Evolutionary conservation across 92 coral and sea anemone genomes (phyloP).

Genomic region (Actinostola sp.): DNA sequence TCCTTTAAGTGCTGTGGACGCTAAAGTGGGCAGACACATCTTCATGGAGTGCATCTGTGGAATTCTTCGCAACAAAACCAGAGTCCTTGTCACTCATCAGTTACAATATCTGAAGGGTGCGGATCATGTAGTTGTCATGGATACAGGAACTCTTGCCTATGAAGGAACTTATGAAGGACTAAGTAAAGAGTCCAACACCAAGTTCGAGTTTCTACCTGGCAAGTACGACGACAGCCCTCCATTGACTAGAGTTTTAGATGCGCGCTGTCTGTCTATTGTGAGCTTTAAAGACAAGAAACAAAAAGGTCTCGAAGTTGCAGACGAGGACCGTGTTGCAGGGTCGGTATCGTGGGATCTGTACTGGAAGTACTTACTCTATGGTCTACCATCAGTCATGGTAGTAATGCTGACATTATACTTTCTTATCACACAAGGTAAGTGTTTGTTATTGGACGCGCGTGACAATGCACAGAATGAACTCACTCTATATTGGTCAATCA

Average conservation of each 20-base stretch:
- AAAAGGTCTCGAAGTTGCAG: slow-evolving; percentile 41
- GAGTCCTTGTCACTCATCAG: slow-evolving; percentile 47
- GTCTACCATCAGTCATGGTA: slow-evolving; percentile 25
- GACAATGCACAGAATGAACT: too few species aligned
- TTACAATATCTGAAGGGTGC: slow-evolving; percentile 46
- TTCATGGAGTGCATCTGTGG: slow-evolving; percentile 41
- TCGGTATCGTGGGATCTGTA: slow-evolving; percentile 45
- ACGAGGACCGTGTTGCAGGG: slow-evolving; percentile 40
- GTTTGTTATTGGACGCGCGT: too few species aligned
- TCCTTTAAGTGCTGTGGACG: slow-evolving; percentile 48
- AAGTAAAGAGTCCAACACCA: slow-evolving; percentile 8
- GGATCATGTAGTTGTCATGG: slow-evolving; percentile 41
- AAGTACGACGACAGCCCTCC: slow-evolving; percentile 50
- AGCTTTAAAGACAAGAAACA: slow-evolving; percentile 21
- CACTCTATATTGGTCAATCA: too few species aligned
- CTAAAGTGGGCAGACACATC: slow-evolving; percentile 47
- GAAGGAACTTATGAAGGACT: slow-evolving; percentile 48
- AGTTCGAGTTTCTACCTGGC: slow-evolving; percentile 28
- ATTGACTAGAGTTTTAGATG: slow-evolving; percentile 28
- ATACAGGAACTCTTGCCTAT: slow-evolving; percentile 19
- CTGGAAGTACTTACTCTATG: slow-evolving; percentile 44
- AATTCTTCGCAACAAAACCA: slow-evolving; percentile 23
- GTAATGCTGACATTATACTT: slow-evolving; percentile 35
- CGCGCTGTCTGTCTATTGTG: slow-evolving; percentile 21
- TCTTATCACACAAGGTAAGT: slow-evolving; percentile 50